phyloP scores from a whole-genome alignment of 2,797 vertebrate species.

The Amblyraja radiata region DNA sequence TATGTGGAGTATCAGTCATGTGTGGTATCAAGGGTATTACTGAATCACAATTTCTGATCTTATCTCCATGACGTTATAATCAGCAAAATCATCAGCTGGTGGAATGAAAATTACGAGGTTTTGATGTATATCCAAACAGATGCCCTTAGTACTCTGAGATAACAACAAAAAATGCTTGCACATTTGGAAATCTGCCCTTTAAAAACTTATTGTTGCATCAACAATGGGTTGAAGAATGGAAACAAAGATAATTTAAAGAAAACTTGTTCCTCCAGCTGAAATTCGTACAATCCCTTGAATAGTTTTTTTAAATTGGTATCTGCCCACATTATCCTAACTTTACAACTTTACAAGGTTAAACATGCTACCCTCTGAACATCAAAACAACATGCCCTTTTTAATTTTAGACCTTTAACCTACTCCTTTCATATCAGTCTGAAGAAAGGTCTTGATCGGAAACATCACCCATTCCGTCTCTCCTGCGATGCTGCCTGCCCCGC shows the following conservation, averaged over 20 bases:
- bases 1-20: neutral
- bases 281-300: neutral
- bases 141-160: neutral
- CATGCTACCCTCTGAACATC: neutral
- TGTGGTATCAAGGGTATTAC: no score
- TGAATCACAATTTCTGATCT: neutral
- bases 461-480: no score
- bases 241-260: conserved; percentile 3
- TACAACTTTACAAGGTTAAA: neutral
- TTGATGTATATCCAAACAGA: neutral
- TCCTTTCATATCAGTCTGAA: neutral
- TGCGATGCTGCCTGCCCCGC: no score
- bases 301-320: neutral
- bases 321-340: neutral
- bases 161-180: neutral
- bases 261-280: neutral
- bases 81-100: neutral
- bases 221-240: neutral
- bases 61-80: neutral
- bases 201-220: neutral
- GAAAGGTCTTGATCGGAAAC: no score
- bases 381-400: neutral
- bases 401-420: neutral
- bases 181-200: neutral
- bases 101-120: neutral